Evolutionary conservation across 1,140 invertebrate species (phyloP).

Genomic region (Pachypsylla venusta): DNA sequence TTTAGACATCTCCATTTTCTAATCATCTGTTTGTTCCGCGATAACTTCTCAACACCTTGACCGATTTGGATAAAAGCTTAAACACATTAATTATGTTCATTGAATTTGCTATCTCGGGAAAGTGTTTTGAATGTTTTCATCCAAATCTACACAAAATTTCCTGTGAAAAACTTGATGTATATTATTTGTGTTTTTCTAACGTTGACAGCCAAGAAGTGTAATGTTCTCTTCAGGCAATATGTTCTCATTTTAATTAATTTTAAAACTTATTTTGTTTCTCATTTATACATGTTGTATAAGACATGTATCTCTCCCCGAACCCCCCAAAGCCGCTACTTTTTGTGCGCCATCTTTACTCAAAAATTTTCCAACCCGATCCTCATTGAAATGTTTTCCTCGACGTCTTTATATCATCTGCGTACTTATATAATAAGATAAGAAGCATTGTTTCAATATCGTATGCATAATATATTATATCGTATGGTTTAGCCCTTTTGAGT

Average conservation of each 20-base stretch:
- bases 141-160: not conserved
- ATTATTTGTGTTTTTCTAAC: conserved; percentile 8
- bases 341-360: too few relatives aligned
- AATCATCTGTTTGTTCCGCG: not conserved
- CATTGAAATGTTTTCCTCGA: too few relatives aligned
- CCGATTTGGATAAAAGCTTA: too few relatives aligned
- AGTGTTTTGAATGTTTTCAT: not conserved
- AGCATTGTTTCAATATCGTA: too few relatives aligned
- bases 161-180: conserved; percentile 5
- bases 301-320: conserved; percentile 1
- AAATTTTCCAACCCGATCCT: too few relatives aligned
- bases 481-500: too few relatives aligned
- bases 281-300: conserved; percentile 7
- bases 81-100: too few relatives aligned
- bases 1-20: not conserved
- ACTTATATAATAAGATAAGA: too few relatives aligned
- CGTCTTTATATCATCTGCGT: too few relatives aligned
- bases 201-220: not conserved
- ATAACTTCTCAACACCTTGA: too few relatives aligned
- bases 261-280: conserved; percentile 9
- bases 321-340: too few relatives aligned
- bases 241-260: conserved; percentile 8
- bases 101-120: not conserved
- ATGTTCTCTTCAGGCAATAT: conserved; percentile 4
- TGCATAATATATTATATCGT: too few relatives aligned